Conservation (phyloP, 2,888 invertebrate species). For the Anagyrus pseudococci region DNA sequence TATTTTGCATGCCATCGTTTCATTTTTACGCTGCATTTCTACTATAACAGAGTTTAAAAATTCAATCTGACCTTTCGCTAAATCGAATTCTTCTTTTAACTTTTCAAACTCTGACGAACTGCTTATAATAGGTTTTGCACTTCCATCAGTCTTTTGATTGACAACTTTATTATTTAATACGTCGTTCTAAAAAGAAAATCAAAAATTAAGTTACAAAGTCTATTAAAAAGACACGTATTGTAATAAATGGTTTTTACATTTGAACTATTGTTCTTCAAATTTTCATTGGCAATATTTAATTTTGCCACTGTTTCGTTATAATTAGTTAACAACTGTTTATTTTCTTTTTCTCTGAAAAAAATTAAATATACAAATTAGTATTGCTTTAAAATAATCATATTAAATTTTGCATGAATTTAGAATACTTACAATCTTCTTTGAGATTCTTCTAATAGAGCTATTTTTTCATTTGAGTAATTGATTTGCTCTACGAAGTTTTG, state of each 20-base stretch:
- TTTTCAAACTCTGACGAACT: conserved; percentile 44
- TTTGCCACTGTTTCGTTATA: conserved; percentile 47
- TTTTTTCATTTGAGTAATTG: conserved; percentile 45
- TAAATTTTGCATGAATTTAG: not conserved
- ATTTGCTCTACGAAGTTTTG: conserved; percentile 51
- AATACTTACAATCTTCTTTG: conserved; percentile 48
- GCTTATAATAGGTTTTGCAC: conserved; percentile 30
- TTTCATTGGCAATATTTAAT: conserved; percentile 50
- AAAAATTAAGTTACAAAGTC: not conserved
- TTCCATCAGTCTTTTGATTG: conserved; percentile 35
- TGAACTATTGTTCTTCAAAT: conserved; percentile 52
- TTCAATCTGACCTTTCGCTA: conserved; percentile 77
- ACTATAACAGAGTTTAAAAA: conserved; percentile 97
- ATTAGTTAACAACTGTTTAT: conserved; percentile 49
- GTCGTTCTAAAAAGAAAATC: conserved; percentile 23
- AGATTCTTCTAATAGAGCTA: conserved; percentile 46
- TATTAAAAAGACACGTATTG: conserved; percentile 3
- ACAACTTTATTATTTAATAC: conserved; percentile 24
- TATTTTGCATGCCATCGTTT: conserved; percentile 79
- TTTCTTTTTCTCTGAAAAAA: conserved; percentile 51
- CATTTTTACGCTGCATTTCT: conserved; percentile 93
- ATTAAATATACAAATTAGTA: conserved; percentile 6
- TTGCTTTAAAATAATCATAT: conserved; percentile 6
- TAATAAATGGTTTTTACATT: conserved; percentile 41
- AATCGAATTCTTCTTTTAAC: conserved; percentile 70